A percentile compares a stretch with the other conserved stretches of the same genome.
These are phyloP conservation scores for Drosophila pectinifera DNA, from an alignment of 1,140 invertebrate genomes.

Conservation along the genomic window DNA sequence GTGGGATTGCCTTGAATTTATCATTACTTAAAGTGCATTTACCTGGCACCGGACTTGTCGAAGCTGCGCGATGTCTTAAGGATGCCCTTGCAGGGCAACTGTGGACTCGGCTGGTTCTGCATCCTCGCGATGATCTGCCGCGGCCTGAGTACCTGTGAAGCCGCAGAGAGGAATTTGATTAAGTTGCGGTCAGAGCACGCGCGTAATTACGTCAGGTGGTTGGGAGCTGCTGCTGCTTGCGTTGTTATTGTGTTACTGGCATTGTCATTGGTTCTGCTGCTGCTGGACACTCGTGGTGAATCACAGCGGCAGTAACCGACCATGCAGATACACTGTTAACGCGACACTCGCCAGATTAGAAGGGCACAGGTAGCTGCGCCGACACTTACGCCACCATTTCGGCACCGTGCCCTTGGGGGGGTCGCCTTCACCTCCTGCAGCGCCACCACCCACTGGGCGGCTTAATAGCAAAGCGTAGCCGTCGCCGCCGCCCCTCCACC, in stretches of 20 bases:
- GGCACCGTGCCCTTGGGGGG: constrained; percentile 64
- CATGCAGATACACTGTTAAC: constrained; percentile 34
- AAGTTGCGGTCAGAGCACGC: constrained; percentile 38
- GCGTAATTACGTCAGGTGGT: constrained; percentile 65
- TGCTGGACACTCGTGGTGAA: constrained; percentile 51
- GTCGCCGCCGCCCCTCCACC: background rate
- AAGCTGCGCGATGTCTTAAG: constrained; percentile 96
- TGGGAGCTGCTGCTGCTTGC: constrained; percentile 6
- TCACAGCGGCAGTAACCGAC: constrained; percentile 50
- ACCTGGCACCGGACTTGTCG: constrained; percentile 87
- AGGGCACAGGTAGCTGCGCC: constrained; percentile 49
- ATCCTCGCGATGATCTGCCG: constrained; percentile 42
- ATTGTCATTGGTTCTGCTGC: constrained; percentile 19
- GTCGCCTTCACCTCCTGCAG: constrained; percentile 40
- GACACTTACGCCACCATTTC: constrained; percentile 64
- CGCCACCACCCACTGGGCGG: constrained; percentile 41
- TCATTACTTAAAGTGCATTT: background rate
- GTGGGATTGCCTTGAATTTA: background rate
- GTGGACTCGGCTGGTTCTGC: constrained; percentile 85
- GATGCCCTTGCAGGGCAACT: constrained; percentile 95
- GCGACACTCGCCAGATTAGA: constrained; percentile 46
- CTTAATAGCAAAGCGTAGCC: background rate
- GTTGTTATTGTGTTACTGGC: constrained; percentile 7
- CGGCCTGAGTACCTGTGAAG: constrained; percentile 33
- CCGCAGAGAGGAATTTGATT: constrained; percentile 25